Base-by-base conservation (phyloP, 2,888 invertebrate species). In the Epistrophella euchroma region DNA sequence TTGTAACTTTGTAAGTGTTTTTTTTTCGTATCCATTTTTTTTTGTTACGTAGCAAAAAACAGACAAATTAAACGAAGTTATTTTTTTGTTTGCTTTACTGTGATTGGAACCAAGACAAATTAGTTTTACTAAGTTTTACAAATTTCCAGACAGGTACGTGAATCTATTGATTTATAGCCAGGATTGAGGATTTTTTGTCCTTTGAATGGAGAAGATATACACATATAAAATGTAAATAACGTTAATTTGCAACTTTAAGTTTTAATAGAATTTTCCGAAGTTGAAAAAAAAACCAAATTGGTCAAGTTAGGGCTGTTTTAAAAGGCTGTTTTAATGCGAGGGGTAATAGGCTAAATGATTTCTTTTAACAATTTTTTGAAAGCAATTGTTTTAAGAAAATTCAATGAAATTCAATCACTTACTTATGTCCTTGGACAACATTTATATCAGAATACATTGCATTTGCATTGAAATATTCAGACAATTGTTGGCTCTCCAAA, bases 1-100 rank as follows among this genome's bases (percentile, higher is more conserved):
- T 50, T 35, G 66, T 5, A 15, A 66, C 64, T 62, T 62, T 40
- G 43, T 62, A 4, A n/a, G 28, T 62, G 43, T 28, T 45, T 28
- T 45, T 13, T 64, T 28, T 22, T 37, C 19, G 3, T 15, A 55
- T 19, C 19, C 5, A 10, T 19, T 3, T 35, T 58, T 13, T 58
- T 58, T 58, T 58, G 11, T 35, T 17, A 13, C 2, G 17, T 6
- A n/a, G 15, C 22, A 3, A 5, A 32, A 50, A 35, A 35, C 50
- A 66, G 66, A 66, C 47, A 50, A 66, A 50, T 66, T 66, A 66
- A 47, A 50, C 32, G 22, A 66, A 50, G 32, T 25, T 25, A n/a
- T 32, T 7, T 64, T 28, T 32, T 40, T 60, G 37, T n/a, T 50
- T 47, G 19, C 13, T 15, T 4, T 0, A 4, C 32, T 66, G 47